A percentile compares a stretch with the other conserved stretches of the same genome.
Evolutionary conservation across 2,797 vertebrate species (phyloP).

Genomic region (Neosalanx taihuensis): DNA sequence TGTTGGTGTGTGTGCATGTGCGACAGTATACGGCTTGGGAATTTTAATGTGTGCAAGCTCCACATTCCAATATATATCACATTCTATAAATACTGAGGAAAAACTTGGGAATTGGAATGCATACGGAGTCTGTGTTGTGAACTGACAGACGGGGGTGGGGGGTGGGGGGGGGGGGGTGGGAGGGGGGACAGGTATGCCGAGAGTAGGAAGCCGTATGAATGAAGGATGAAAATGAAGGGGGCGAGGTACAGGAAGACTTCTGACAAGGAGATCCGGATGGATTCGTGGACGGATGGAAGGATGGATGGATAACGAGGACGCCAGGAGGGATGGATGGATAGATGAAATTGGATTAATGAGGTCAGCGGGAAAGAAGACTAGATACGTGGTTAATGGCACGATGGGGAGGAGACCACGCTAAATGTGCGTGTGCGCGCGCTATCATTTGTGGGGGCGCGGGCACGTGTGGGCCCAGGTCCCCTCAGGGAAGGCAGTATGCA

Average conservation of each 20-base stretch:
- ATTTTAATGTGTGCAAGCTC: too few relatives aligned
- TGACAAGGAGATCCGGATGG: neutral
- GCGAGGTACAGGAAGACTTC: neutral
- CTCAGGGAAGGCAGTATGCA: neutral
- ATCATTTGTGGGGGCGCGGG: conserved; percentile 1
- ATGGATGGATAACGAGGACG: neutral
- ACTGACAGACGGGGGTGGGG: neutral
- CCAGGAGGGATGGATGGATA: neutral
- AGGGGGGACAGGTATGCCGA: conserved; percentile 3
- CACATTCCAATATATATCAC: neutral
- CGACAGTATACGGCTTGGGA: too few relatives aligned
- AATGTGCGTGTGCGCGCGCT: neutral
- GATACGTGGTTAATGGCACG: too few relatives aligned
- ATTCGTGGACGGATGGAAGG: conserved; percentile 15
- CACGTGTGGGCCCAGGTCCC: neutral
- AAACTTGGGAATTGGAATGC: neutral
- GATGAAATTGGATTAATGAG: neutral
- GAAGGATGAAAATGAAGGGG: neutral
- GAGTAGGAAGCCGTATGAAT: conserved; percentile 20
- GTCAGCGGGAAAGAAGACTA: too few relatives aligned
- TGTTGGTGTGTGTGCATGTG: conserved; percentile 1
- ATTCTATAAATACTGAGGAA: neutral
- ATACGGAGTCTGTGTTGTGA: neutral
- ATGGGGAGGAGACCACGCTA: neutral
- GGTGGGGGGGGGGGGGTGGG: neutral